Base-by-base conservation (phyloP, 2,888 invertebrate genomes). In the Seladonia tumulorum region DNA sequence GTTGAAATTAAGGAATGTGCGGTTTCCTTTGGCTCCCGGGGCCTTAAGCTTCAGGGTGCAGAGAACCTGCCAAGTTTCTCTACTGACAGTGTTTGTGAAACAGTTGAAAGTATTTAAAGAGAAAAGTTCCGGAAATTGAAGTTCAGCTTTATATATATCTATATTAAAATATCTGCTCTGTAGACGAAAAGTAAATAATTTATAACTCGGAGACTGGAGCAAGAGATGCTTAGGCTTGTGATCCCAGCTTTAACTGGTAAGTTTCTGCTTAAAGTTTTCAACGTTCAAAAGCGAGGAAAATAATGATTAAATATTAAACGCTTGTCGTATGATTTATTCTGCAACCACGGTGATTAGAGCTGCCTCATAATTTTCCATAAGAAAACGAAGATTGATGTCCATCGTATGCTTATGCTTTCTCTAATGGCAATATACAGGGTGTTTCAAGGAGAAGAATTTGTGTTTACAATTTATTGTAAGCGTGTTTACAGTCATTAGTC, bases 1-100 rank as follows among this genome's bases (percentile, higher is more conserved):
- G 45, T 16, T 45, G 49, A 39, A 68, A 66, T 68, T n/a, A 53
- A 73, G 66, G 66, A 49, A 35, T 29, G 25, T 18, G 16, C 25
- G 5, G 70, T 72, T 81, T 29, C 25, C 80, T 63, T 80, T 39
- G 10, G n/a, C 49, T 22, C 10, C 10, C 71, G 29, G 35, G 22
- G 35, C 18, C 39, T 35, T 35, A n/a, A n/a, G 74, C n/a, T 78
- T 39, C 53, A 35, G 14, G 68, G 5, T 16, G 12, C 12, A 22
- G 22, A 18, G n/a, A 39, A 39, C 8, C 39, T 68, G 35, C 68
- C 4, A 42, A 42, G 68, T 42, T 68, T 68, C 39, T 12, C 39
- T 42, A 42, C 68, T 10, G 39, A 22, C n/a, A n/a, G 39, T 39
- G 22, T 35, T n/a, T 22, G 68, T 10, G 68, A 68, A 68, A 42